phyloP scores from a whole-genome alignment of 1,140 invertebrate species.

The Gyrodactylus salaris region DNA sequence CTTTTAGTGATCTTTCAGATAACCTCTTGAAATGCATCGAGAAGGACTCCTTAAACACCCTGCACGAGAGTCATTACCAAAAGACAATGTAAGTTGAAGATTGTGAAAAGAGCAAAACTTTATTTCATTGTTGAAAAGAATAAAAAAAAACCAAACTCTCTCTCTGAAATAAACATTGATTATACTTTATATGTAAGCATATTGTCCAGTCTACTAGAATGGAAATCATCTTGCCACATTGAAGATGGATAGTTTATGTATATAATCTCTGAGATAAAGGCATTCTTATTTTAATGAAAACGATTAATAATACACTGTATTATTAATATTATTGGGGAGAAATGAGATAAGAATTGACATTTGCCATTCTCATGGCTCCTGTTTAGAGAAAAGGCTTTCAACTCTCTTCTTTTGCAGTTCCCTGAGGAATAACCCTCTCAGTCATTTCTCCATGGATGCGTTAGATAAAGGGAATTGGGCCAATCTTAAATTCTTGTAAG shows the following conservation, averaged over 20 bases:
- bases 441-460: not conserved
- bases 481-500: not conserved
- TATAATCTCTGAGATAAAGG: not conserved
- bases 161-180: not conserved
- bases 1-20: not conserved
- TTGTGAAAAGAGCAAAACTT: not conserved
- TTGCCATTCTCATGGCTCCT: not conserved
- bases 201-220: not conserved
- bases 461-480: not conserved
- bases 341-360: not conserved
- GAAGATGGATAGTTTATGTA: not conserved
- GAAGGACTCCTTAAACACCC: not conserved
- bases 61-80: not conserved
- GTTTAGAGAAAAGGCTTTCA: not conserved
- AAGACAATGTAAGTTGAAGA: not conserved
- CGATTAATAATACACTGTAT: not conserved
- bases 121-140: not conserved
- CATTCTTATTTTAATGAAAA: not conserved
- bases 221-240: not conserved
- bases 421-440: not conserved
- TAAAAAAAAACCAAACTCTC: not conserved
- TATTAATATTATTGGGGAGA: not conserved
- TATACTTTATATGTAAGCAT: not conserved
- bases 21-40: not conserved
- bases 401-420: not conserved